A percentile compares a stretch with the other conserved stretches of the same genome.
Conservation (phyloP, 2,888 invertebrate genomes). For the Xestobium rufovillosum region DNA sequence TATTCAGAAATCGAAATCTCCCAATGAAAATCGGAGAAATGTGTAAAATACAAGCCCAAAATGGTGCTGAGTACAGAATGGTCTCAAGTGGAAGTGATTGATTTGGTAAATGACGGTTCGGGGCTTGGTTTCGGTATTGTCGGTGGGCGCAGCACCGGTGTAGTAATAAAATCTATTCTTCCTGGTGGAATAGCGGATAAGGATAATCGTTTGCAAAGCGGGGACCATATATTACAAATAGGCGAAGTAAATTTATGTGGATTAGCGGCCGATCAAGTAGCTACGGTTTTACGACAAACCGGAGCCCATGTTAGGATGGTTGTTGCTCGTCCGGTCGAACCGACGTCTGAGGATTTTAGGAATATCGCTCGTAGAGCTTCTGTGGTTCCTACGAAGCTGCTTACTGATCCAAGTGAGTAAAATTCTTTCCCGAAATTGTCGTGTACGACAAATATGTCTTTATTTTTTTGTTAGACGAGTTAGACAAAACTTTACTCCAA, state of each 20-base stretch:
- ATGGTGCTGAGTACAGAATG: constrained; percentile 88
- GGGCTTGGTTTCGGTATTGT: constrained; percentile 98
- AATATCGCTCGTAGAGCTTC: constrained; percentile 64
- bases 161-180: constrained; percentile 95
- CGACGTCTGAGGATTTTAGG: constrained; percentile 66
- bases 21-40: no score
- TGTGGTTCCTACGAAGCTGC: constrained; percentile 84
- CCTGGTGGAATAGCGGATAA: constrained; percentile 96
- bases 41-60: not conserved
- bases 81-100: constrained; percentile 99
- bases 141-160: constrained; percentile 95
- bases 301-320: constrained; percentile 70
- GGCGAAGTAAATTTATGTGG: constrained; percentile 92
- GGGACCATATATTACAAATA: constrained; percentile 96
- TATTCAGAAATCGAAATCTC: no score
- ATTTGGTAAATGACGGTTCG: constrained; percentile 94
- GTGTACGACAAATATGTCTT: no score
- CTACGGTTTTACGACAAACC: constrained; percentile 66
- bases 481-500: no score
- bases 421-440: not conserved
- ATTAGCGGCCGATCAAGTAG: constrained; percentile 93
- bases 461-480: no score
- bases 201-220: constrained; percentile 90
- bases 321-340: constrained; percentile 88
- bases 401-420: constrained; percentile 79